Evolutionary conservation across 2,113 vertebrate genomes (phyloP).

Genomic region (Mobula birostris): DNA sequence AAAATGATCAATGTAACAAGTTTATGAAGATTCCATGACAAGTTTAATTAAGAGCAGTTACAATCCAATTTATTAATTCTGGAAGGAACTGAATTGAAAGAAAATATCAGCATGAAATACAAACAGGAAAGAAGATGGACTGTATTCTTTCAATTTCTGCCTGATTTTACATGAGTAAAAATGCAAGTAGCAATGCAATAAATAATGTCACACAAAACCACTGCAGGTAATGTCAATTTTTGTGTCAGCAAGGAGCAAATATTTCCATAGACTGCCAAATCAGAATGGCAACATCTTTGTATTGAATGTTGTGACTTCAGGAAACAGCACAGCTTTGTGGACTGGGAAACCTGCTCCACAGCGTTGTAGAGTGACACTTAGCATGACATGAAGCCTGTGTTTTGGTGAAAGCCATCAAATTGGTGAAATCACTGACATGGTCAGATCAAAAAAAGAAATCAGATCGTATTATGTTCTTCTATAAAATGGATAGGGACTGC

Average conservation of each 20-base stretch:
- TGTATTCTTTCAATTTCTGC: not conserved
- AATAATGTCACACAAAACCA: not conserved
- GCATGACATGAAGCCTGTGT: not conserved
- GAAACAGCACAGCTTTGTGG: not conserved
- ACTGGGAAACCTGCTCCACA: not conserved
- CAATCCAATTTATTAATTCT: not conserved
- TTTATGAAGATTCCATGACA: not conserved
- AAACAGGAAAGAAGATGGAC: not conserved
- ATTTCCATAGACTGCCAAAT: not conserved
- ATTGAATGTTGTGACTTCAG: not conserved
- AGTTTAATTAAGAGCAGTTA: conserved; percentile 11
- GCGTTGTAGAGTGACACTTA: not conserved
- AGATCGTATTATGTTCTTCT: not conserved
- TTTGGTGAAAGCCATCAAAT: not conserved
- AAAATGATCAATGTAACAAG: not conserved
- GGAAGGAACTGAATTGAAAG: not conserved
- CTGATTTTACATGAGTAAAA: not conserved
- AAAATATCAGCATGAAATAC: not conserved
- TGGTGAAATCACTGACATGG: not conserved
- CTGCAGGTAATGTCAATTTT: not conserved
- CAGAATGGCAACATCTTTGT: not conserved
- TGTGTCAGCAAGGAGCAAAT: not conserved
- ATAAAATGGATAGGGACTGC: not conserved
- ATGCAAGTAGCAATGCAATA: not conserved
- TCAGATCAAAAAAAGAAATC: not conserved